phyloP scores from a whole-genome alignment of 2,888 invertebrate genomes.

The Caenorhabditis panamensis region DNA sequence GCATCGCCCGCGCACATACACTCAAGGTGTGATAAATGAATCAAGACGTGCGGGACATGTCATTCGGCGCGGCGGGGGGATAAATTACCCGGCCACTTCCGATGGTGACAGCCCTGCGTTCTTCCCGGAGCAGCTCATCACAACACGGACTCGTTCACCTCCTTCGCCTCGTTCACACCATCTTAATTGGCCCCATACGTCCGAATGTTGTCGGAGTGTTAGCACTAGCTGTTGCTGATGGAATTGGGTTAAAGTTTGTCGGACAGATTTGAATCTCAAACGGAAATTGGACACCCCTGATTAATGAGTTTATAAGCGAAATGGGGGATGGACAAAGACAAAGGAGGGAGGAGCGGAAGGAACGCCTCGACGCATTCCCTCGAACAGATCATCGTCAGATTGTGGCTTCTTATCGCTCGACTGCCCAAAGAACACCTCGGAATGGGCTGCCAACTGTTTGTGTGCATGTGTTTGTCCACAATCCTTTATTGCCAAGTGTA shows the following conservation, averaged over 20 bases:
- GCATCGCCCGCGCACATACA: slow-evolving; percentile 4
- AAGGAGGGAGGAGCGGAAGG: not conserved
- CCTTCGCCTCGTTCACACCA: slow-evolving; percentile 17
- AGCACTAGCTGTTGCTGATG: slow-evolving; percentile 9
- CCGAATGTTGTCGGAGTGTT: slow-evolving; percentile 25
- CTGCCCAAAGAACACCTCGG: slow-evolving; percentile 34
- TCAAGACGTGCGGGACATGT: slow-evolving; percentile 36
- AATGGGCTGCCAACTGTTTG: slow-evolving; percentile 30
- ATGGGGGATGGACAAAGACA: slow-evolving; percentile 1
- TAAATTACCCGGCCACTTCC: slow-evolving; percentile 49
- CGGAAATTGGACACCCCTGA: slow-evolving; percentile 47
- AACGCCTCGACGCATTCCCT: slow-evolving; percentile 18
- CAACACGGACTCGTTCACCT: too few species aligned
- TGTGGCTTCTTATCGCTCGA: slow-evolving; percentile 14
- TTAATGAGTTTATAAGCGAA: slow-evolving; percentile 54
- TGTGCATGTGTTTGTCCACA: slow-evolving; percentile 8
- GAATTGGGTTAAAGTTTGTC: slow-evolving; percentile 47
- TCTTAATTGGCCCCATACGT: slow-evolving; percentile 49
- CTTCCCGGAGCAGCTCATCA: slow-evolving; percentile 27
- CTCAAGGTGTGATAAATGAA: slow-evolving; percentile 48
- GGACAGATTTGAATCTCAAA: slow-evolving; percentile 51
- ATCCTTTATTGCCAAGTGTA: slow-evolving; percentile 37
- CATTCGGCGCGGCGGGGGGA: slow-evolving; percentile 29
- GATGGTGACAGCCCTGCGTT: slow-evolving; percentile 37
- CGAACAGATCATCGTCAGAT: not conserved